These are phyloP conservation scores for Odontomyia ornata DNA, from an alignment of 2,888 invertebrate species.

Conservation along the genomic window DNA sequence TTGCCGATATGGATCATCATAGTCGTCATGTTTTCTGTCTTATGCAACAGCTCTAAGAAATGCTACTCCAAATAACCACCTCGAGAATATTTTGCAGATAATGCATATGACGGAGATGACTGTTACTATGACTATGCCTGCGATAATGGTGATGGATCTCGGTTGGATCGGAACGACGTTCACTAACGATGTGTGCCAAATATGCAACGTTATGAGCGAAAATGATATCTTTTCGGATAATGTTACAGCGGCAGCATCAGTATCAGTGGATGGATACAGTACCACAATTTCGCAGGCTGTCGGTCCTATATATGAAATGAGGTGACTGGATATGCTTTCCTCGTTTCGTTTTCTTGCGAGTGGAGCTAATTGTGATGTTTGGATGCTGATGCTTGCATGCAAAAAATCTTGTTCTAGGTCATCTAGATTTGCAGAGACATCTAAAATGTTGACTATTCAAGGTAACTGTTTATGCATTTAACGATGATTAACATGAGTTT, in stretches of 20 bases:
- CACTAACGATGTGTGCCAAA: neutral
- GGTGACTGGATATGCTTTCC: neutral
- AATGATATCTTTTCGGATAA: slow-evolving; percentile 31
- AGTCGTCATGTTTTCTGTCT: too few species aligned
- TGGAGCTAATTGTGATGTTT: slow-evolving; percentile 18
- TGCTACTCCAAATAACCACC: neutral
- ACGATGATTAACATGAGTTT: slow-evolving; percentile 21
- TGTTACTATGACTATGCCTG: neutral
- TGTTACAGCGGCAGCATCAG: neutral
- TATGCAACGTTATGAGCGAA: slow-evolving; percentile 3
- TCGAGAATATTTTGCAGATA: neutral
- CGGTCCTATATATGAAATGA: slow-evolving; percentile 11
- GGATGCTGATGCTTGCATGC: neutral
- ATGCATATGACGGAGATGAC: neutral
- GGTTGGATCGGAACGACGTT: neutral
- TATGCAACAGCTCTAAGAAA: too few species aligned
- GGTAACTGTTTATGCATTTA: neutral
- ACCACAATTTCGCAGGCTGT: neutral
- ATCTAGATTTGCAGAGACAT: slow-evolving; percentile 24
- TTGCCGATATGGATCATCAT: neutral
- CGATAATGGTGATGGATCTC: neutral
- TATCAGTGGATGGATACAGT: too few species aligned
- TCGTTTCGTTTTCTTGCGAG: neutral
- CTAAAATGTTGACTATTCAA: neutral
- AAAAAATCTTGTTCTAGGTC: slow-evolving; percentile 29